A percentile compares a stretch with the other conserved stretches of the same genome.
Evolutionary conservation across 2,113 vertebrate genomes (phyloP).

Genomic region (Hiodon tergisus): DNA sequence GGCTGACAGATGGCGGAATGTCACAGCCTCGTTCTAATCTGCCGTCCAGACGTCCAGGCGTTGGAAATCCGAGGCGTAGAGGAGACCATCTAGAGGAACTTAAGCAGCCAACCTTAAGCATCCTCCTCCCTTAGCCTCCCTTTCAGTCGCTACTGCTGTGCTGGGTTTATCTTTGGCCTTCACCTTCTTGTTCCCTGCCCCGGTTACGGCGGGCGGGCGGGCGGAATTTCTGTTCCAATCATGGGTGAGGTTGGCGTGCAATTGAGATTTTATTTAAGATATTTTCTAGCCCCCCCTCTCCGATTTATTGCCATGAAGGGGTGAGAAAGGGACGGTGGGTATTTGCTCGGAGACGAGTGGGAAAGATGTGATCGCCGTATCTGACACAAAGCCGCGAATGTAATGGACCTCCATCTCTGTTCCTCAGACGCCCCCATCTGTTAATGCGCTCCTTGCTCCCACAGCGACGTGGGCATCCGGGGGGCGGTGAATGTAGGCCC

Average conservation of each 20-base stretch:
- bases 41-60: constrained; percentile 44
- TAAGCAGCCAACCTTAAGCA: constrained; percentile 26
- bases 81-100: not conserved
- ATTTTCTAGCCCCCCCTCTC: not conserved
- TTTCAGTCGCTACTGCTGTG: not conserved
- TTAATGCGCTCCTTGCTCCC: not conserved
- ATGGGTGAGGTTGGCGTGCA: not conserved
- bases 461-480: too few relatives aligned
- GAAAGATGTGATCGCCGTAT: not conserved
- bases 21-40: constrained; percentile 40
- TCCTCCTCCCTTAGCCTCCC: constrained; percentile 11
- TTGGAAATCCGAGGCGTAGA: not conserved
- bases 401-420: not conserved
- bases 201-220: too few relatives aligned
- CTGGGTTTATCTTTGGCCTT: not conserved
- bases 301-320: constrained; percentile 34
- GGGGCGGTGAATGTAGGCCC: not conserved
- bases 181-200: too few relatives aligned
- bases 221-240: too few relatives aligned
- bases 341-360: constrained; percentile 34
- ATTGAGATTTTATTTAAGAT: constrained; percentile 49
- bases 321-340: constrained; percentile 38
- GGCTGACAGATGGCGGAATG: constrained; percentile 47
- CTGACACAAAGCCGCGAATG: constrained; percentile 1
- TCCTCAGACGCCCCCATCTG: not conserved